These are phyloP conservation scores for Oxytorus armatus DNA, from an alignment of 2,888 invertebrate species.

Conservation along the genomic window DNA sequence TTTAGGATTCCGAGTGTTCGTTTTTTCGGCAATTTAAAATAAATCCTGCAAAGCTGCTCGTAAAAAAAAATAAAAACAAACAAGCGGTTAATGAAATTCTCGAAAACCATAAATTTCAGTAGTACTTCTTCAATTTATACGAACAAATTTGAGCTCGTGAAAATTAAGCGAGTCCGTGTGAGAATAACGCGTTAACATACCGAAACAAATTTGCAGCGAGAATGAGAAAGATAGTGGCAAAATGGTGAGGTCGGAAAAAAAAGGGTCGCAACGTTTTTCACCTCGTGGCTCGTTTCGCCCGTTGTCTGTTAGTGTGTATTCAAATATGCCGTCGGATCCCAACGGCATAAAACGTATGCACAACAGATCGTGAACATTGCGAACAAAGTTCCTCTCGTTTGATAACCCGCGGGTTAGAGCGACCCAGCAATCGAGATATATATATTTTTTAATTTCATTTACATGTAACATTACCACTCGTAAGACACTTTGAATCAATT, in stretches of 20 bases:
- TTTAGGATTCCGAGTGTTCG: no score
- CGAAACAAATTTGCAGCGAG: conserved; percentile 18
- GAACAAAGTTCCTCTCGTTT: conserved; percentile 62
- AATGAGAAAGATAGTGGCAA: conserved; percentile 20
- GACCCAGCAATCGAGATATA: conserved; percentile 27
- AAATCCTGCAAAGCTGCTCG: no score
- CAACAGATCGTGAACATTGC: conserved; percentile 30
- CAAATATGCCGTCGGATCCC: conserved; percentile 65
- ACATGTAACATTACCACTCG: background rate
- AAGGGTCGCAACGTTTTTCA: conserved; percentile 30
- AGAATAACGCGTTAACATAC: conserved; percentile 39
- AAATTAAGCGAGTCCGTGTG: conserved; percentile 13
- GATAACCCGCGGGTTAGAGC: conserved; percentile 61
- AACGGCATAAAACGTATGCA: conserved; percentile 16
- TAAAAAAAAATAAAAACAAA: background rate
- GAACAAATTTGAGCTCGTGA: conserved; percentile 15
- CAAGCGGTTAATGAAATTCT: conserved; percentile 22
- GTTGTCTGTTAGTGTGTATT: background rate
- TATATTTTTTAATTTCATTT: conserved; percentile 33
- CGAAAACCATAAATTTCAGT: conserved; percentile 9
- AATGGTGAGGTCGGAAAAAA: conserved; percentile 50
- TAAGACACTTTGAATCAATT: conserved; percentile 44
- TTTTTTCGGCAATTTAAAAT: no score
- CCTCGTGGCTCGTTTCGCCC: conserved; percentile 11
- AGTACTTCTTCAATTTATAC: conserved; percentile 15